A percentile compares a stretch with the other conserved stretches of the same genome.
Evolutionary conservation across 2,888 invertebrate species (phyloP).

Genomic region (Empis livida): DNA sequence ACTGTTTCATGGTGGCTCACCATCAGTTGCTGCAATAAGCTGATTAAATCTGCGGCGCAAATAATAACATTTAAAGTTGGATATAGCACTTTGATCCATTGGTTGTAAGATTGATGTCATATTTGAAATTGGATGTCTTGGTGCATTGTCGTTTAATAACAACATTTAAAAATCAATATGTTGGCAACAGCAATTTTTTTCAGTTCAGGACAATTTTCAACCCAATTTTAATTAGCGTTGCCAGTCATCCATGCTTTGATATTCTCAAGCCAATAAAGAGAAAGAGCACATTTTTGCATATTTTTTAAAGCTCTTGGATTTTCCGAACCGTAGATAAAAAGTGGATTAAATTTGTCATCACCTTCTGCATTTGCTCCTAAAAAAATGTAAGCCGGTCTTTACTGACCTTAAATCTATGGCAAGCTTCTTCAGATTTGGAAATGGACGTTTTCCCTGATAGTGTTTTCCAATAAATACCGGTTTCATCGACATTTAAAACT

Average conservation of each 20-base stretch:
- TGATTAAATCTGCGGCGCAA: conserved; percentile 5
- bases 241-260: conserved; percentile 1
- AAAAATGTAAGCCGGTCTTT: conserved; percentile 4
- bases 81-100: conserved; percentile 2
- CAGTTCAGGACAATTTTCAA: background rate
- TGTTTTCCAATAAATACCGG: conserved; percentile 5
- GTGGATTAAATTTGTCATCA: conserved; percentile 2
- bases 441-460: conserved; percentile 6
- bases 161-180: no score
- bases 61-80: conserved; percentile 9
- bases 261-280: background rate
- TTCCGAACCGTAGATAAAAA: background rate
- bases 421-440: conserved; percentile 4
- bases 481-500: conserved; percentile 7
- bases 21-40: conserved; percentile 4
- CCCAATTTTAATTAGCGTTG: conserved; percentile 1
- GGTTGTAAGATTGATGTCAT: background rate
- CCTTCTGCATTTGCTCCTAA: conserved; percentile 4
- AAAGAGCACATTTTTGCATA: conserved; percentile 1
- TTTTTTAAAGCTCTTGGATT: conserved; percentile 2
- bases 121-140: background rate
- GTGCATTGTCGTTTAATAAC: background rate
- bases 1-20: conserved; percentile 8
- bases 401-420: conserved; percentile 1
- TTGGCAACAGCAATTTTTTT: no score